A percentile compares a stretch with the other conserved stretches of the same genome.
Conservation (phyloP, 2,888 invertebrate species). For the Fragum sueziense region DNA sequence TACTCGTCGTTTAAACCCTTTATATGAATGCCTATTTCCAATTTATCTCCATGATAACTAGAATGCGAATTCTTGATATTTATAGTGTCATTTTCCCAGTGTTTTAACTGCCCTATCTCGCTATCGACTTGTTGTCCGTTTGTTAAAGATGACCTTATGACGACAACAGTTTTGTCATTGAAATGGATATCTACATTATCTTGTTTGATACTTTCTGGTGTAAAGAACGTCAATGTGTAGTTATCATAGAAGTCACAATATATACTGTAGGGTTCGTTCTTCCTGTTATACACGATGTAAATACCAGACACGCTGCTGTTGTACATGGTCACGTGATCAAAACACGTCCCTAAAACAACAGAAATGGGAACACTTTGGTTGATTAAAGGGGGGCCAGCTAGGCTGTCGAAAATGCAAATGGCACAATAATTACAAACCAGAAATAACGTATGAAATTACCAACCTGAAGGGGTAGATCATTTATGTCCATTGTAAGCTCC, state of each 20-base stretch:
- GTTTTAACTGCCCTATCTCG: not conserved
- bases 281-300: not conserved
- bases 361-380: too few species aligned
- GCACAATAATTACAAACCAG: too few species aligned
- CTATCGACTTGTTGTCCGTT: not conserved
- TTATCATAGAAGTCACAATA: not conserved
- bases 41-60: too few species aligned
- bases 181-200: not conserved
- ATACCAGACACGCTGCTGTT: not conserved
- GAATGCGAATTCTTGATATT: too few species aligned
- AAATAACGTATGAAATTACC: too few species aligned
- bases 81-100: too few species aligned
- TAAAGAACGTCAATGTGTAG: not conserved
- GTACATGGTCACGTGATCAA: not conserved
- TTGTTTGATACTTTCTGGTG: not conserved
- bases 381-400: too few species aligned
- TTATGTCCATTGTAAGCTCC: too few species aligned
- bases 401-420: too few species aligned
- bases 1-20: too few species aligned
- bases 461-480: too few species aligned
- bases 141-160: not conserved
- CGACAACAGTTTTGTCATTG: not conserved
- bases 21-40: too few species aligned
- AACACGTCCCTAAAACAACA: not conserved
- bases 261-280: not conserved